Evolutionary conservation across 2,888 invertebrate species (phyloP).

Genomic region (Cecidostiba fungosa): DNA sequence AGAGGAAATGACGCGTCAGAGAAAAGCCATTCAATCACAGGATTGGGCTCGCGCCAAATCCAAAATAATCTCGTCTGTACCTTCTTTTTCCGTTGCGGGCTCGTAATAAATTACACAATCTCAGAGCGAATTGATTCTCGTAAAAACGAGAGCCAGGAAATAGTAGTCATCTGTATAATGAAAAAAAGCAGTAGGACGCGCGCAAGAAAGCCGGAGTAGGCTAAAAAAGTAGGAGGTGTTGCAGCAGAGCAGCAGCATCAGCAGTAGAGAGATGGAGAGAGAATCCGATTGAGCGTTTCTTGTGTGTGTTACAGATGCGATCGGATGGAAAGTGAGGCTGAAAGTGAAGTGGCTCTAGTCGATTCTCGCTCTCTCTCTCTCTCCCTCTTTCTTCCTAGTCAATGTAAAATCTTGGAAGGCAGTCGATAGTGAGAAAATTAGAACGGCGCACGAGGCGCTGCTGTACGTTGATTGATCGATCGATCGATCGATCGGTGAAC

Average conservation of each 20-base stretch:
- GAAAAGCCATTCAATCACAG: not conserved
- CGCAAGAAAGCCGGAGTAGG: not conserved
- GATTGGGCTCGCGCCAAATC: constrained; percentile 33
- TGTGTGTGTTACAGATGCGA: constrained; percentile 41
- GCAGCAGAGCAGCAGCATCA: not conserved
- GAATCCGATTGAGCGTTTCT: constrained; percentile 51
- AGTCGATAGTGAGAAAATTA: constrained; percentile 38
- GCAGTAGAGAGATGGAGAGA: not conserved
- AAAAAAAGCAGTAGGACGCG: not conserved
- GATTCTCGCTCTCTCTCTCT: not conserved
- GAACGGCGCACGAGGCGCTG: constrained; percentile 23
- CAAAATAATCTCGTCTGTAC: not conserved
- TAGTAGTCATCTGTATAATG: not conserved
- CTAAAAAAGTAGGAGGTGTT: not conserved
- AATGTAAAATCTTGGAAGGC: constrained; percentile 29
- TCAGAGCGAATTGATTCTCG: constrained; percentile 41
- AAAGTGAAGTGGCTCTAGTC: constrained; percentile 45
- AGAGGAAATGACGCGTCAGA: constrained; percentile 29
- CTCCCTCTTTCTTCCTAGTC: constrained; percentile 20
- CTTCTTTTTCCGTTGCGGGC: not conserved
- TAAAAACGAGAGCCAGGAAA: constrained; percentile 44
- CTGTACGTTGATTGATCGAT: constrained; percentile 39
- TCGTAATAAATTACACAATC: constrained; percentile 51
- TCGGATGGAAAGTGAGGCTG: constrained; percentile 56
- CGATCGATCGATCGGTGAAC: constrained; percentile 3